phyloP scores from a whole-genome alignment of 2,113 vertebrate genomes.

The Tor tambroides region DNA sequence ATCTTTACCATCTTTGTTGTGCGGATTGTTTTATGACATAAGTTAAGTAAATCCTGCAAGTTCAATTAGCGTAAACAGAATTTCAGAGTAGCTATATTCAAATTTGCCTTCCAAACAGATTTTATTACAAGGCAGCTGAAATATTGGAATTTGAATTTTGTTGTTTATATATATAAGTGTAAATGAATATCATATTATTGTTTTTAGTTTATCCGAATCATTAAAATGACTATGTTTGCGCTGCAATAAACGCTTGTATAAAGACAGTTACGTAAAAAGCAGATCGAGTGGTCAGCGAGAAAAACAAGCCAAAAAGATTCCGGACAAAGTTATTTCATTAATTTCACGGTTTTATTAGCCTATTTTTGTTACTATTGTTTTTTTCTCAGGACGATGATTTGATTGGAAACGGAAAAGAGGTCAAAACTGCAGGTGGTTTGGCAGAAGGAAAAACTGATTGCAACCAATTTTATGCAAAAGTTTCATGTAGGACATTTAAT shows the following conservation, averaged over 20 bases:
- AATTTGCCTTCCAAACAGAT: not conserved
- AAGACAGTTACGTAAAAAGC: not conserved
- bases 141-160: too few species aligned
- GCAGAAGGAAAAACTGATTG: not conserved
- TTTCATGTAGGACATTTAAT: not conserved
- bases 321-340: not conserved
- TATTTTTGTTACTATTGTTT: not conserved
- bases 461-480: not conserved
- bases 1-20: too few species aligned
- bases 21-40: not conserved
- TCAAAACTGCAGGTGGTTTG: slow-evolving; percentile 28
- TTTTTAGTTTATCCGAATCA: not conserved
- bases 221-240: not conserved
- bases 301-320: not conserved
- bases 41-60: not conserved
- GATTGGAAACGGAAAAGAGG: not conserved
- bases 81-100: not conserved
- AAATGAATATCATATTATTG: not conserved
- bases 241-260: not conserved
- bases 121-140: not conserved
- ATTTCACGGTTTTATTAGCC: not conserved
- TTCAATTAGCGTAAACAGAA: not conserved
- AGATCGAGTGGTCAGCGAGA: not conserved
- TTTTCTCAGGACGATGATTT: not conserved
- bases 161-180: too few species aligned